Base-by-base conservation (phyloP, 2,113 vertebrate genomes). In the Phaetusa simplex region DNA sequence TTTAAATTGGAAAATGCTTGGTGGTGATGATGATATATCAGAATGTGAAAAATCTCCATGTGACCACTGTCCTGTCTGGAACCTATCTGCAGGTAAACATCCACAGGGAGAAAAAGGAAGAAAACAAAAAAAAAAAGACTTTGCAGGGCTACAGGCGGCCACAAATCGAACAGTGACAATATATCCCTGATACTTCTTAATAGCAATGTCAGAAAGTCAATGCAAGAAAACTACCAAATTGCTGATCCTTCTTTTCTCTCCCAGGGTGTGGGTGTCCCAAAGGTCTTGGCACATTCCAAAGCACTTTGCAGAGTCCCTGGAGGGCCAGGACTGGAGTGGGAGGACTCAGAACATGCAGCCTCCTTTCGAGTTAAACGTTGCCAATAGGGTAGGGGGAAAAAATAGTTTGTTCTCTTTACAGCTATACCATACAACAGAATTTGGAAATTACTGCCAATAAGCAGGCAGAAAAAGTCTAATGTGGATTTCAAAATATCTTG, bases 361-460 rank as follows among this genome's bases (percentile, higher is more conserved):
- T 70, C 14, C 24, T 38, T 94, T 50, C 4, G 6, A 88, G 32
- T 56, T 56, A 73, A 58, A 69, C 53, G 29, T 29, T 73, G 14
- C 49, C 86, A 71, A 23, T 3, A 53, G 14, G 5, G 24, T 74
- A 82, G 19, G 14, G 8, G 26, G 4, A 0, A 1, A 29, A n/a
- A 79, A 30, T 5, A 43, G 12, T 42, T 83, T 78, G 11, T 50
- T 89, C 53, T 89, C 58, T 88, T 86, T 47, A 36, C 23, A 90
- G 80, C 18, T 17, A 47, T 14, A 62, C 26, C 20, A 30, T 62
- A 53, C 23, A 74, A 78, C 11, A 74, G 14, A 40, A 40, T 38
- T 78, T 52, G 55, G 38, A 93, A 93, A 92, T 79, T 56, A 71
- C 4, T 84, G 64, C 22, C 65, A 90, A 82, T 12, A 85, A 74